phyloP scores from a whole-genome alignment of 2,797 vertebrate genomes.

The Mus spretus region DNA sequence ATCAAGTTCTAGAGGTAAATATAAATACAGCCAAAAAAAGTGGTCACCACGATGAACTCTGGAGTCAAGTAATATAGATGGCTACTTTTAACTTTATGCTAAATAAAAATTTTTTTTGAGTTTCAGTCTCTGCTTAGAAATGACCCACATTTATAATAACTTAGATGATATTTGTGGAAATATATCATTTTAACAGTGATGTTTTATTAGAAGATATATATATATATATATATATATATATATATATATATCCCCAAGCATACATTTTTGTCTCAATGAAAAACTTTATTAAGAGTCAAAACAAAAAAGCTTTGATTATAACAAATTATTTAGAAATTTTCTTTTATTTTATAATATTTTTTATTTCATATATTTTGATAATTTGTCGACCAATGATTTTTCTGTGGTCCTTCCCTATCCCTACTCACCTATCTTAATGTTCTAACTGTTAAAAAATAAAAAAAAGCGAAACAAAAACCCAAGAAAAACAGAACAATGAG shows the following conservation, averaged over 20 bases:
- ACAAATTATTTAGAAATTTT: not conserved
- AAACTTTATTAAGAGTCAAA: not conserved
- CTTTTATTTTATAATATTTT: not conserved
- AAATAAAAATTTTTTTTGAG: not conserved
- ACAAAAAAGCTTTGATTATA: not conserved
- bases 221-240: not conserved
- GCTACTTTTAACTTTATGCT: not conserved
- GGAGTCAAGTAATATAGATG: not conserved
- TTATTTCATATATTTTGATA: not conserved
- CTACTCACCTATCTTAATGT: not conserved
- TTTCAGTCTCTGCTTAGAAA: not conserved
- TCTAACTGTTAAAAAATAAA: not conserved
- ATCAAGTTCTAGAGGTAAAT: not conserved
- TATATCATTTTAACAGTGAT: not conserved
- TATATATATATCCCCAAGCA: not conserved
- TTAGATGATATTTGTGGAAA: not conserved
- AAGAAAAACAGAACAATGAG: no score
- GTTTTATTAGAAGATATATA: not conserved
- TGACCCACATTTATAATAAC: not conserved
- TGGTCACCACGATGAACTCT: not conserved
- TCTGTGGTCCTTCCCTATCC: not conserved
- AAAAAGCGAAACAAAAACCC: not conserved
- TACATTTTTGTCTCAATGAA: not conserved
- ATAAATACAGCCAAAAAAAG: not conserved
- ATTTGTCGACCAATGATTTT: accelerated